phyloP scores from a whole-genome alignment of 2,888 invertebrate species.

The Nyleta sp. region DNA sequence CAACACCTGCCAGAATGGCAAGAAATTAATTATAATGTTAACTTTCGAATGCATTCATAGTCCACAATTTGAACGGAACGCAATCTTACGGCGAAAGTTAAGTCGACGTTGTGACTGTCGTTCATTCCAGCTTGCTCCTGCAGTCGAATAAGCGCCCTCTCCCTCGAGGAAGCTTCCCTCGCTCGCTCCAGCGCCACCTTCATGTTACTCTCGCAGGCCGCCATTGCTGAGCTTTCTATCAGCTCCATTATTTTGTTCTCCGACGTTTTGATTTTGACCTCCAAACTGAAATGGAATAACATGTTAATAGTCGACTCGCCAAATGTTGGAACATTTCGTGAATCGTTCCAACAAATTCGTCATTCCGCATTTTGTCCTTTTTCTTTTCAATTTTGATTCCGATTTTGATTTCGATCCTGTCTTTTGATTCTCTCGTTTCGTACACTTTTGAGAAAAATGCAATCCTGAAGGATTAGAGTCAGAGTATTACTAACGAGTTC shows the following conservation, averaged over 20 bases:
- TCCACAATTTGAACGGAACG: too few species aligned
- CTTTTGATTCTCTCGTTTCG: too few species aligned
- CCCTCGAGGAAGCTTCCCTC: constrained; percentile 97
- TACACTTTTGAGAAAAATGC: too few species aligned
- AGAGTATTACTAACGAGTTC: constrained; percentile 86
- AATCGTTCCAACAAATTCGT: too few species aligned
- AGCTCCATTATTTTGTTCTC: constrained; percentile 95
- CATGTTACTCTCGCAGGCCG: constrained; percentile 86
- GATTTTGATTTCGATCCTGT: too few species aligned
- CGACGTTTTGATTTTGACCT: constrained; percentile 94
- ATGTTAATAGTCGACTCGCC: too few species aligned
- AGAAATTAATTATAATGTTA: too few species aligned
- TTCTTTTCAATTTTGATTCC: too few species aligned
- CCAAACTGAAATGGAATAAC: constrained; percentile 86
- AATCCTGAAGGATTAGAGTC: constrained; percentile 9
- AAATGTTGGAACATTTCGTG: too few species aligned
- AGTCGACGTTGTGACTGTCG: constrained; percentile 96
- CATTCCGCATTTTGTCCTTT: too few species aligned
- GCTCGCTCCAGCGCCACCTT: constrained; percentile 93
- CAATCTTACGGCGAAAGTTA: constrained; percentile 95
- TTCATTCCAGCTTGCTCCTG: constrained; percentile 96
- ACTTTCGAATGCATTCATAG: neutral
- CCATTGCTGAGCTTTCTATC: constrained; percentile 94
- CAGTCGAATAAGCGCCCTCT: constrained; percentile 93
- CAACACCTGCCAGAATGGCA: constrained; percentile 87